These are phyloP conservation scores for Drosophila prosaltans DNA, from an alignment of 1,140 invertebrate genomes.

Conservation along the genomic window DNA sequence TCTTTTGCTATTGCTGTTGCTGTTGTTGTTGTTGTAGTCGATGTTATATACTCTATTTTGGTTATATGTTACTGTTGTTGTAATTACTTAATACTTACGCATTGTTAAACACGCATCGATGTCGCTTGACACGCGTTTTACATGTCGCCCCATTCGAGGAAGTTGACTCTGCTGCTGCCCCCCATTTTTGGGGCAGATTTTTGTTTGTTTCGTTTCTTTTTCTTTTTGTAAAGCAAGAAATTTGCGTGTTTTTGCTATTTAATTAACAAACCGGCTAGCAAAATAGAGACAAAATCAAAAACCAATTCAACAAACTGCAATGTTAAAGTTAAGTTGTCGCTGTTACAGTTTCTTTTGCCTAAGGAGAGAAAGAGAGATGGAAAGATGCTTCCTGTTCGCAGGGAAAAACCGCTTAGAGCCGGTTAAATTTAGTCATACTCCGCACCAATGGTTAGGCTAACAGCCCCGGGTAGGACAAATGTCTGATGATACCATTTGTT, in stretches of 20 bases:
- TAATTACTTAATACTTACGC: conserved; percentile 76
- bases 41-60: conserved; percentile 29
- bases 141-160: conserved; percentile 70
- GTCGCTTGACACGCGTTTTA: conserved; percentile 73
- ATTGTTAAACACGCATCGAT: conserved; percentile 72
- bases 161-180: conserved; percentile 38
- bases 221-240: conserved; percentile 41
- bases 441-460: conserved; percentile 97
- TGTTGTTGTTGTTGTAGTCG: conserved; percentile 19
- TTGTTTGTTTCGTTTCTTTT: conserved; percentile 4
- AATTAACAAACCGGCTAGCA: conserved; percentile 70
- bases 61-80: conserved; percentile 44
- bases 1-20: conserved; percentile 9
- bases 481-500: conserved; percentile 98
- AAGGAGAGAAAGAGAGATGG: conserved; percentile 36
- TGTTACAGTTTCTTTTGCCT: conserved; percentile 50
- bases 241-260: conserved; percentile 73
- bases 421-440: conserved; percentile 91
- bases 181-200: conserved; percentile 56
- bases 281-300: conserved; percentile 42
- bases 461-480: conserved; percentile 91
- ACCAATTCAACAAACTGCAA: conserved; percentile 50
- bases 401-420: conserved; percentile 40
- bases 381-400: conserved; percentile 51
- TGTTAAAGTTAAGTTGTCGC: conserved; percentile 68